phyloP scores from a whole-genome alignment of 2,888 invertebrate species.

The Eupithecia vulgata region DNA sequence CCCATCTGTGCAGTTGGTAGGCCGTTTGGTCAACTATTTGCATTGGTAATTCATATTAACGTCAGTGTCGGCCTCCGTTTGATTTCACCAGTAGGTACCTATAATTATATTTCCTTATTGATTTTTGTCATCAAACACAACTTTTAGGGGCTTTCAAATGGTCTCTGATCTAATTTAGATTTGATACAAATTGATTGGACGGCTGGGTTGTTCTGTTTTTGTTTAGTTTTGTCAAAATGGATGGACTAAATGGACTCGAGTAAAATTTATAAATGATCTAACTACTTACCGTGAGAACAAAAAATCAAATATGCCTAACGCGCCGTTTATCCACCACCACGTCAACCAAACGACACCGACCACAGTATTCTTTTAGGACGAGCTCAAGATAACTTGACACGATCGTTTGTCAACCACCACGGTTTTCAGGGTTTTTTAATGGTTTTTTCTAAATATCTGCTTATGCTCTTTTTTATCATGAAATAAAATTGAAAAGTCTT shows the following conservation, averaged over 20 bases:
- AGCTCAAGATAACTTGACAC: too few species aligned
- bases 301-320: too few species aligned
- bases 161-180: slow-evolving; percentile 24
- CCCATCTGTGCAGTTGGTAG: slow-evolving; percentile 27
- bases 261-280: background rate
- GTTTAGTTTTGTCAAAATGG: background rate
- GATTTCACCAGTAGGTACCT: slow-evolving; percentile 51
- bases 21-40: slow-evolving; percentile 74
- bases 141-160: slow-evolving; percentile 37
- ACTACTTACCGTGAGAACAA: too few species aligned
- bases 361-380: too few species aligned
- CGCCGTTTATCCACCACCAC: too few species aligned
- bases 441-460: too few species aligned
- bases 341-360: too few species aligned
- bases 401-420: too few species aligned
- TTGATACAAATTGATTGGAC: slow-evolving; percentile 22
- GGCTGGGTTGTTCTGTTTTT: slow-evolving; percentile 6
- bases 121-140: slow-evolving; percentile 62
- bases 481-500: too few species aligned
- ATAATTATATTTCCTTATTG: slow-evolving; percentile 67
- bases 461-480: too few species aligned
- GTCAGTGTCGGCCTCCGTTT: slow-evolving; percentile 60
- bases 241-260: background rate
- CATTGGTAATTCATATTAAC: slow-evolving; percentile 79
- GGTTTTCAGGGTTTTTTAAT: too few species aligned